These are phyloP conservation scores for Electrona antarctica DNA, from an alignment of 2,113 vertebrate genomes.

Conservation along the genomic window DNA sequence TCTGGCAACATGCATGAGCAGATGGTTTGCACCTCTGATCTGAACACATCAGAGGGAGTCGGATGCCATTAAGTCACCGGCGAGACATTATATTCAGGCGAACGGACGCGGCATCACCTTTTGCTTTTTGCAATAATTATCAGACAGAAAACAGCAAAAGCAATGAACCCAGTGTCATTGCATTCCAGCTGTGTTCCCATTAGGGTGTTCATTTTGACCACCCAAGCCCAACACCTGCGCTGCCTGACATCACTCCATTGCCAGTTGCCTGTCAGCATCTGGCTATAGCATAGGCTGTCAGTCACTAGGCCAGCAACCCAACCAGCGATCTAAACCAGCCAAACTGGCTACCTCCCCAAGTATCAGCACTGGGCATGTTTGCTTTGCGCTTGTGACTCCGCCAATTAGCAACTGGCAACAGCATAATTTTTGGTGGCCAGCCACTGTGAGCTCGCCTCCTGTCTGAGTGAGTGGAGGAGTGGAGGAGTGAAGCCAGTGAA, in stretches of 20 bases:
- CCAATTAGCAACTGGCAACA: conserved; percentile 34
- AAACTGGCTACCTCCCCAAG: conserved; percentile 28
- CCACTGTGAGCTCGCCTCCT: conserved; percentile 18
- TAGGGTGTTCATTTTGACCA: conserved; percentile 18
- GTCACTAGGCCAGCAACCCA: neutral
- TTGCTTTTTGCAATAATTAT: no score
- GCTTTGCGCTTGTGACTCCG: conserved; percentile 30
- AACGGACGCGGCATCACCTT: no score
- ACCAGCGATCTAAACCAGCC: neutral
- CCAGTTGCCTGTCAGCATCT: conserved; percentile 47
- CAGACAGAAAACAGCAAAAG: no score
- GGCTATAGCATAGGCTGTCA: neutral
- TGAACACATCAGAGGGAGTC: neutral
- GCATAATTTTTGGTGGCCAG: conserved; percentile 4
- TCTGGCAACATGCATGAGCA: neutral
- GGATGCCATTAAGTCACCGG: neutral
- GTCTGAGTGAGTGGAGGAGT: neutral
- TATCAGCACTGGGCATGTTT: conserved; percentile 21
- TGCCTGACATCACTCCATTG: conserved; percentile 32
- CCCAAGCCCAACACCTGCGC: conserved; percentile 41
- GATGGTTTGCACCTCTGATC: neutral
- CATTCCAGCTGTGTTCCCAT: neutral
- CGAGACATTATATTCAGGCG: no score
- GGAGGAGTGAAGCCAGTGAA: neutral
- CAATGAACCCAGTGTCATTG: conserved; percentile 5